Conservation (phyloP, 2,888 invertebrate species). For the Epinotia brunnichana region DNA sequence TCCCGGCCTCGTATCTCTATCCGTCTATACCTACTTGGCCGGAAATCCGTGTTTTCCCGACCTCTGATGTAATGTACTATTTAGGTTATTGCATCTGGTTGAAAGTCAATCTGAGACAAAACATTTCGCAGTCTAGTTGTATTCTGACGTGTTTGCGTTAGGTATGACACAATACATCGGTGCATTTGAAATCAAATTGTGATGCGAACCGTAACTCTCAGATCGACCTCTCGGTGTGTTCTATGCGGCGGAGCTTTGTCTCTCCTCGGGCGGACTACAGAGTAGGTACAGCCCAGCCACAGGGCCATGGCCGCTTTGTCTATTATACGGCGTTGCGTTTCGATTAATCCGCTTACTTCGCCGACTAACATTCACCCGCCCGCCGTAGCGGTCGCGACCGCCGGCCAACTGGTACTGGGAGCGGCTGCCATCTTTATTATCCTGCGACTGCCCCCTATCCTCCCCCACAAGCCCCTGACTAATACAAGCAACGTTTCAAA, state of each 20-base stretch:
- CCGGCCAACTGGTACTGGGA: background rate
- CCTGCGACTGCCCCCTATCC: background rate
- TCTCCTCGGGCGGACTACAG: background rate
- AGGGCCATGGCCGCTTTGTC: background rate
- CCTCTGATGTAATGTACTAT: background rate
- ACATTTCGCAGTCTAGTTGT: too few species aligned
- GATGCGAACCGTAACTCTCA: background rate
- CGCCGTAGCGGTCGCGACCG: background rate
- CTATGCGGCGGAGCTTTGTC: background rate
- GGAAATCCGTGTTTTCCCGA: too few species aligned
- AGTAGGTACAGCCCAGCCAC: background rate
- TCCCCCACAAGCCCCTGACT: background rate
- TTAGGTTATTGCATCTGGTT: too few species aligned
- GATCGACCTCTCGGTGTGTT: background rate
- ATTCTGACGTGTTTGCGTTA: too few species aligned
- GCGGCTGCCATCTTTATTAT: background rate
- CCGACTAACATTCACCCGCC: conserved; percentile 2
- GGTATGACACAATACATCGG: too few species aligned
- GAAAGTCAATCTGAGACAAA: too few species aligned
- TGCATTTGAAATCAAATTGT: background rate
- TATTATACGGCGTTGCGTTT: background rate
- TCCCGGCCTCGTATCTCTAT: too few species aligned
- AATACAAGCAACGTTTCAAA: conserved; percentile 26
- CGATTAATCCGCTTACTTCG: conserved; percentile 23
- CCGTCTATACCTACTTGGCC: too few species aligned